Evolutionary conservation across 2,113 vertebrate genomes (phyloP).

Genomic region (Xiphorhynchus elegans): DNA sequence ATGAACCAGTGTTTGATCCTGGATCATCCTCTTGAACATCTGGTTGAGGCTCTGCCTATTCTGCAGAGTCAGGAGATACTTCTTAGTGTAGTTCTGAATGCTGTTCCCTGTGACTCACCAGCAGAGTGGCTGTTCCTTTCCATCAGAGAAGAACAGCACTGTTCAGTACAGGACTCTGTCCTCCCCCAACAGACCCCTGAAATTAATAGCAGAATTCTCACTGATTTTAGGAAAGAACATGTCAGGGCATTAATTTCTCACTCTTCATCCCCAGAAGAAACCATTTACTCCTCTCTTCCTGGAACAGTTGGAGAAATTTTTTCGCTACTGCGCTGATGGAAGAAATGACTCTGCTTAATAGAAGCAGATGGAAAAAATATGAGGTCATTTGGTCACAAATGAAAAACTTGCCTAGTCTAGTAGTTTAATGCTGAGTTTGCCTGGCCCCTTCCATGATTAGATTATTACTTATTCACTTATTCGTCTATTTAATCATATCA

Average conservation of each 20-base stretch:
- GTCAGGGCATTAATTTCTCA: not conserved
- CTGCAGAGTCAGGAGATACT: not conserved
- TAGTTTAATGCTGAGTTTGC: constrained; percentile 41
- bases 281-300: not conserved
- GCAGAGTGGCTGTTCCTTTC: not conserved
- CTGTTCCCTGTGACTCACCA: not conserved
- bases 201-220: not conserved
- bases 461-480: constrained; percentile 71
- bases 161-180: not conserved
- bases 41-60: not conserved
- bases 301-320: constrained; percentile 27
- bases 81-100: not conserved
- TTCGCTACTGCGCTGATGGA: not conserved
- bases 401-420: constrained; percentile 51
- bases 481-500: constrained; percentile 55
- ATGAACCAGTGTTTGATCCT: not conserved
- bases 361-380: constrained; percentile 64
- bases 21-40: not conserved
- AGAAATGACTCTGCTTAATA: constrained; percentile 44
- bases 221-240: not conserved
- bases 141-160: not conserved
- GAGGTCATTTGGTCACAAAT: constrained; percentile 67
- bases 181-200: not conserved
- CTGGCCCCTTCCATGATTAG: constrained; percentile 46
- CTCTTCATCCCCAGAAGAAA: not conserved